A percentile compares a stretch with the other conserved stretches of the same genome.
Evolutionary conservation across 2,113 vertebrate species (phyloP).

Genomic region (Calyptommatus sinebrachiatus): DNA sequence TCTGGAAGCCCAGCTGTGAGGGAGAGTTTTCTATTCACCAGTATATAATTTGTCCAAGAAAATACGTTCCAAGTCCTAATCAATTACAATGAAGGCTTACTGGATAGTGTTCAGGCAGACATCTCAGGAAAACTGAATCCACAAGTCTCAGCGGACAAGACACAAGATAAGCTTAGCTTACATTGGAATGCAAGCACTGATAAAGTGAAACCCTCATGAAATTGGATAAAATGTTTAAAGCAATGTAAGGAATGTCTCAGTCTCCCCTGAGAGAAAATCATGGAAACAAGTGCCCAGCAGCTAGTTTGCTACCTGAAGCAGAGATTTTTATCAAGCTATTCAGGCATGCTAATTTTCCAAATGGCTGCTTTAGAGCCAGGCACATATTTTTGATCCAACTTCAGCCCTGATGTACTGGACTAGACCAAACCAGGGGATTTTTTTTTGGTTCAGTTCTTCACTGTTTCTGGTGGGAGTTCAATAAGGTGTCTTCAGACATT

Average conservation of each 20-base stretch:
- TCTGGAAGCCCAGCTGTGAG: slow-evolving; percentile 69
- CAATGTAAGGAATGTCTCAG: slow-evolving; percentile 18
- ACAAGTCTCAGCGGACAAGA: slow-evolving; percentile 65
- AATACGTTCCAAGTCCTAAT: slow-evolving; percentile 69
- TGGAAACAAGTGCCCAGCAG: slow-evolving; percentile 38
- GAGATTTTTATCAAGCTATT: slow-evolving; percentile 40
- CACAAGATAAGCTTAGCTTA: slow-evolving; percentile 68
- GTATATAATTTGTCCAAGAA: slow-evolving; percentile 70
- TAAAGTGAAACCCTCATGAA: slow-evolving; percentile 55
- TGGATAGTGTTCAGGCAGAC: slow-evolving; percentile 63
- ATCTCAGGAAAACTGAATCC: slow-evolving; percentile 65
- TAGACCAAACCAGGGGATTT: too few relatives aligned
- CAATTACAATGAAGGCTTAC: slow-evolving; percentile 70
- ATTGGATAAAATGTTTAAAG: slow-evolving; percentile 47
- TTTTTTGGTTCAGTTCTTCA: too few relatives aligned
- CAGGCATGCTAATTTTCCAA: slow-evolving; percentile 37
- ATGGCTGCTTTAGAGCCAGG: neutral
- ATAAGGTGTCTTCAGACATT: too few relatives aligned
- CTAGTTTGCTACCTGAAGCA: slow-evolving; percentile 42
- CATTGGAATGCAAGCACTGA: slow-evolving; percentile 66
- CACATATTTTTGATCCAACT: too few relatives aligned
- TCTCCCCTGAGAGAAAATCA: slow-evolving; percentile 48
- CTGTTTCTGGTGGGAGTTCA: too few relatives aligned
- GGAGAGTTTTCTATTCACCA: slow-evolving; percentile 70
- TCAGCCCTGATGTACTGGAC: too few relatives aligned